Base-by-base conservation (phyloP, 2,888 invertebrate species). In the Sinotaia quadrata region DNA sequence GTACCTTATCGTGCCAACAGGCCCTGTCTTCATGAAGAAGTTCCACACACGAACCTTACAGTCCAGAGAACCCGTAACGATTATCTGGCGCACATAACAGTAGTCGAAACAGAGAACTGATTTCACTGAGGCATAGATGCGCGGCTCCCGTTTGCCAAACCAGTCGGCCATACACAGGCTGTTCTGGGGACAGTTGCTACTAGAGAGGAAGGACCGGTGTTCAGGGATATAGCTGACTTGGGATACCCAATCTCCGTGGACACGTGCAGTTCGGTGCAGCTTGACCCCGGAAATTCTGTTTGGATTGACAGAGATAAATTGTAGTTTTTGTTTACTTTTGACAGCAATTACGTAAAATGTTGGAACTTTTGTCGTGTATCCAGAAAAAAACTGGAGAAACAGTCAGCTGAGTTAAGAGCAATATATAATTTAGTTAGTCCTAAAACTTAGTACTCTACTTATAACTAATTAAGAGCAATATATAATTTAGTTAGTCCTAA, bases 31-130 rank as follows among this genome's bases (percentile, higher is more conserved):
- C 92, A 60, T 89, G 88, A 1, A 93, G 91, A n/a, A 93, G 87
- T 93, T 94, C 95, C 95, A 95, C 62, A 94, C 89, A 44, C 94
- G 91, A 33, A 94, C 90, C 62, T 91, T 84, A 78, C 93, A 92
- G 87, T 95, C 95, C 8, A 93, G 92, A 4, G 95, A 93, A 1
- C 94, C 95, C 0, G 88, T 86, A 3, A 84, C 84, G 41, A 87
- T 78, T 12, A 86, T 77, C 72, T 85, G 85, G 52, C 82, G 71
- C 34, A 74, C 66, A 34, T 79, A 75, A 58, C 65, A 81, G 73
- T 85, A 86, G 63, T 86, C 87, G 73, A 89, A 89, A 49, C 87
- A 84, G 10, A 84, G 78, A 31, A 89, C 81, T 0, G 89, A 88
- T 67, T 92, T 77, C 91, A 91, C 80, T 0, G 92, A 90, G 67